Conservation (phyloP, 1,140 invertebrate species). For the Conus betulinus region DNA sequence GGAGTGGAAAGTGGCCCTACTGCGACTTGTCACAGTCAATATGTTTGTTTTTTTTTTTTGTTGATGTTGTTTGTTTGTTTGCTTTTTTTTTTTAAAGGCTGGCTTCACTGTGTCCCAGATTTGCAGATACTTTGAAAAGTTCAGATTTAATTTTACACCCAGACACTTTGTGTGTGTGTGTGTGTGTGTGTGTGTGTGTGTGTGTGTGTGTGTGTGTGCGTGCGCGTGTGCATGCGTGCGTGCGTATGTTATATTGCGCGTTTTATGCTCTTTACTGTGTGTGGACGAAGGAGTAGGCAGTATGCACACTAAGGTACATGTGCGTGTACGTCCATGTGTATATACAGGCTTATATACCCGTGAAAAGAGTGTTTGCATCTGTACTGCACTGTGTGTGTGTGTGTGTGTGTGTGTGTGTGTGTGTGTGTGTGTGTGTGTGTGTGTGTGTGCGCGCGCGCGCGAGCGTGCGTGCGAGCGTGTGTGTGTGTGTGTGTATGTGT, state of each 20-base stretch:
- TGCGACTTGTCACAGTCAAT: too few species aligned
- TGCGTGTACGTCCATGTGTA: background rate
- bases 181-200: background rate
- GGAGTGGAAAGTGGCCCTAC: too few species aligned
- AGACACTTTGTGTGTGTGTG: too few species aligned
- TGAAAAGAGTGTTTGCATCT: background rate
- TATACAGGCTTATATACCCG: too few species aligned
- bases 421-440: background rate
- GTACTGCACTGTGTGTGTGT: background rate
- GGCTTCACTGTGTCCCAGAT: too few species aligned
- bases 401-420: conserved; percentile 17
- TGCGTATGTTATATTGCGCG: background rate
- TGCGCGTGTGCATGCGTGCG: background rate
- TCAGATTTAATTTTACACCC: too few species aligned
- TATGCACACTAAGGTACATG: background rate
- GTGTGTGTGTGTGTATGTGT: background rate
- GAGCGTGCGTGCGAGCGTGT: background rate
- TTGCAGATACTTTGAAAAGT: too few species aligned
- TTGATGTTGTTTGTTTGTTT: too few species aligned
- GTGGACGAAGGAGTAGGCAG: background rate
- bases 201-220: too few species aligned
- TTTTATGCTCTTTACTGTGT: too few species aligned
- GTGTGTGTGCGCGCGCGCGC: background rate
- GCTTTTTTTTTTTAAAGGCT: too few species aligned
- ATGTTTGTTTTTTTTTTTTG: too few species aligned